These are phyloP conservation scores for Propithecus deckenii DNA, from an alignment of 2,797 vertebrate species.

Conservation along the genomic window DNA sequence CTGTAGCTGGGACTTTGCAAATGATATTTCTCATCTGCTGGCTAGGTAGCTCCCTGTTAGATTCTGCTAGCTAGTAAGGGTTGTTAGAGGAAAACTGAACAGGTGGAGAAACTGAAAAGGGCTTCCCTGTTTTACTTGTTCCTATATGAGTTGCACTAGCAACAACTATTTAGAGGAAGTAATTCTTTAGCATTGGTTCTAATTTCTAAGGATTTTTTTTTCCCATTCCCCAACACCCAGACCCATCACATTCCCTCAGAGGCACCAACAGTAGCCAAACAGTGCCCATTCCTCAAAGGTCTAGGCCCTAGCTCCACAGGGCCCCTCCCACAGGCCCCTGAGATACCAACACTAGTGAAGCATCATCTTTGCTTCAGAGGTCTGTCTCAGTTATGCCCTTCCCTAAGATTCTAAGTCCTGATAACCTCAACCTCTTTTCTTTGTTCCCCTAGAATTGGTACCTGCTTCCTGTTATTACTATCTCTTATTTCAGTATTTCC, in stretches of 20 bases:
- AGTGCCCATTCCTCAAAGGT: not conserved
- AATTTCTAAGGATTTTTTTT: not conserved
- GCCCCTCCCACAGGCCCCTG: not conserved
- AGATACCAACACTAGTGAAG: not conserved
- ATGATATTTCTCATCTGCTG: not conserved
- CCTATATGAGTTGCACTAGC: not conserved
- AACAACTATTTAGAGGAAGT: not conserved
- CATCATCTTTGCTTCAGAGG: not conserved
- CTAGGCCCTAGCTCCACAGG: not conserved
- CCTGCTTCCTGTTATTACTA: not conserved
- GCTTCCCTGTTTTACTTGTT: not conserved
- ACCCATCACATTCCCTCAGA: not conserved
- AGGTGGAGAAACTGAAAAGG: not conserved
- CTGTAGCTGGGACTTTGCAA: not conserved
- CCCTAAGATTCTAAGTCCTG: not conserved
- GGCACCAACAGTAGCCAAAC: not conserved
- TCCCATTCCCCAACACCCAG: not conserved
- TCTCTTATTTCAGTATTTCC: not conserved
- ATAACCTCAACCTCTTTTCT: not conserved
- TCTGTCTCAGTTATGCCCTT: not conserved
- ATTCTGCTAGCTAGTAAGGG: not conserved
- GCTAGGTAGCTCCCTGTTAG: not conserved
- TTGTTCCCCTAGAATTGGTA: not conserved
- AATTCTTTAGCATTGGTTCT: slow-evolving; percentile 2
- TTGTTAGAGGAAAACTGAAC: not conserved